Base-by-base conservation (phyloP, 1,140 invertebrate species). In the Diuraphis noxia region DNA sequence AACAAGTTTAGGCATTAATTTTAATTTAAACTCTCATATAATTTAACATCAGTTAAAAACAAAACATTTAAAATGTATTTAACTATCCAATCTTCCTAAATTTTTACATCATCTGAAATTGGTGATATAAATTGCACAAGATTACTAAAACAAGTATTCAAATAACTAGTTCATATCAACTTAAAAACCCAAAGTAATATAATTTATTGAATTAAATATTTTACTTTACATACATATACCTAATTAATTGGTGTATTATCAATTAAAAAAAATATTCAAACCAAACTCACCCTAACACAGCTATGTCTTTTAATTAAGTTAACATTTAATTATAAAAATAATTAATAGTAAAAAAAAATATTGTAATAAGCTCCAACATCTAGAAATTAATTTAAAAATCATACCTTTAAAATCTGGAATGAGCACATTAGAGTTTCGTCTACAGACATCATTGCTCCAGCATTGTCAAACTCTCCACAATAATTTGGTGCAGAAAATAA, bases 391-490 rank as follows among this genome's bases (percentile, higher is more conserved):
- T 81, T 81, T 40, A 38, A 38, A 1, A 38, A 30, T 19, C 38
- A 87, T 92, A 92, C 92, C 92, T 93, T 93, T 77, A 94, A 92
- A 56, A 94, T 94, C 93, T 95, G 94, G 93, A 96, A 96, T 43
- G 95, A 96, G 93, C 96, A 96, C 92, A 92, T 92, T 6, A 98
- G 94, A 92, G 97, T 97, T 93, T 97, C 96, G 93, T 97, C 96
- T 0, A 98, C 97, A 38, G 96, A 97, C 97, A 98, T 97, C 94
- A 98, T 96, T 85, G 96, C 97, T 92, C 96, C 97, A 49, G 95
- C 95, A 93, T 95, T 95, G 92, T 95, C 95, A 93, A 95, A 95
- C 92, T 95, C 94, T 34, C 95, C 95, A 92, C 95, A 95, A 92
- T 95, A 95, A 93, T 95, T 95, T 25, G 95, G 95, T 19, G 95